A percentile compares a stretch with the other conserved stretches of the same genome.
These are phyloP conservation scores for Falco peregrinus DNA, from an alignment of 2,797 vertebrate genomes.

Conservation along the genomic window DNA sequence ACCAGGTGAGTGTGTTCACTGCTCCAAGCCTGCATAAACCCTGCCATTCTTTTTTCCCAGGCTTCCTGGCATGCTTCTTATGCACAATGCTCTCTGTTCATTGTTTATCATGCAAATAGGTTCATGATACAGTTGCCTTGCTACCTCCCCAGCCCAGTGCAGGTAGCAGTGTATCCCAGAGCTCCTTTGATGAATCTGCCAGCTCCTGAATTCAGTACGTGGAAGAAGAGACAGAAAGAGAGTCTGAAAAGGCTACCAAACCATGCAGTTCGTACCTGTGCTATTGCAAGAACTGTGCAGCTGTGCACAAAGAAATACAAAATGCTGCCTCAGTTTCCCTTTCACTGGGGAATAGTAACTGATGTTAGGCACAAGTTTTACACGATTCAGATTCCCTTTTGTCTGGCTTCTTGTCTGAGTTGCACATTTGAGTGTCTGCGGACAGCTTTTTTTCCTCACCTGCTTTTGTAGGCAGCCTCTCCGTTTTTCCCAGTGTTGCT, in stretches of 20 bases:
- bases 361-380: neutral
- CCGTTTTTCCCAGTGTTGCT: neutral
- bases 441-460: neutral
- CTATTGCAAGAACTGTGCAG: neutral
- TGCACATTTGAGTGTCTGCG: neutral
- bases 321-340: neutral
- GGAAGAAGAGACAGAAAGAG: neutral
- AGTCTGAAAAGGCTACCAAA: neutral
- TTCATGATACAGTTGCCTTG: neutral
- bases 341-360: neutral
- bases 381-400: neutral
- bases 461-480: neutral
- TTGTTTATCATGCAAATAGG: fast-evolving
- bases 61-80: neutral
- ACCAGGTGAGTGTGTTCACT: fast-evolving
- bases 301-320: neutral
- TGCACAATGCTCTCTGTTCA: neutral
- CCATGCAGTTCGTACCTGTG: neutral
- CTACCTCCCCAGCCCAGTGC: neutral
- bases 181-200: neutral
- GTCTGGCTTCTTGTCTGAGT: neutral
- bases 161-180: neutral
- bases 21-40: neutral
- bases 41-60: neutral
- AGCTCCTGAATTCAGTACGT: fast-evolving